Conservation (phyloP, 1,140 invertebrate genomes). For the Aporrectodea caliginosa region DNA sequence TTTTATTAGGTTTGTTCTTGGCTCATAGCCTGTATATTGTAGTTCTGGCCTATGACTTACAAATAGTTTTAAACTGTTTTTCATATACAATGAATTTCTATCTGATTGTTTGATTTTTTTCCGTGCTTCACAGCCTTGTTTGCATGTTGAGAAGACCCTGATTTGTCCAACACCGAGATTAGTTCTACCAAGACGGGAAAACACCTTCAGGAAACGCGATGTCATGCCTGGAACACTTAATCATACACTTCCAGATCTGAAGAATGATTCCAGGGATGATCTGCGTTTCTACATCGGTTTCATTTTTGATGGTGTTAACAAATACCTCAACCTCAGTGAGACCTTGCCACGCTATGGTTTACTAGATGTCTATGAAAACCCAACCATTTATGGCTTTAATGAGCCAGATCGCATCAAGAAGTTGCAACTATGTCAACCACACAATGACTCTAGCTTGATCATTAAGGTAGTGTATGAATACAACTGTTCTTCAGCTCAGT, state of each 20-base stretch:
- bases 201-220: too few species aligned
- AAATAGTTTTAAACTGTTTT: too few species aligned
- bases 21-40: too few species aligned
- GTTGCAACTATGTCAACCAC: background rate
- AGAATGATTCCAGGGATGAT: background rate
- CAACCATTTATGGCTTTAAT: background rate
- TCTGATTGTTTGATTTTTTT: background rate
- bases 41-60: too few species aligned
- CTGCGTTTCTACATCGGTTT: constrained; percentile 35
- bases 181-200: background rate
- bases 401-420: background rate
- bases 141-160: background rate
- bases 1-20: too few species aligned
- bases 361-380: background rate
- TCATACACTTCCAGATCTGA: too few species aligned
- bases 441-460: background rate
- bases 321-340: background rate
- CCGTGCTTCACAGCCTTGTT: background rate
- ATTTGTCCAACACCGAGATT: background rate
- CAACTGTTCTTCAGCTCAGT: too few species aligned
- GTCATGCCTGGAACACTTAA: too few species aligned
- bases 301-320: constrained; percentile 38
- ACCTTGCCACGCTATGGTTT: background rate
- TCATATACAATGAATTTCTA: too few species aligned
- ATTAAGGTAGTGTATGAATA: too few species aligned